phyloP scores from a whole-genome alignment of 2,888 invertebrate species.

The Ectropis crepuscularia region DNA sequence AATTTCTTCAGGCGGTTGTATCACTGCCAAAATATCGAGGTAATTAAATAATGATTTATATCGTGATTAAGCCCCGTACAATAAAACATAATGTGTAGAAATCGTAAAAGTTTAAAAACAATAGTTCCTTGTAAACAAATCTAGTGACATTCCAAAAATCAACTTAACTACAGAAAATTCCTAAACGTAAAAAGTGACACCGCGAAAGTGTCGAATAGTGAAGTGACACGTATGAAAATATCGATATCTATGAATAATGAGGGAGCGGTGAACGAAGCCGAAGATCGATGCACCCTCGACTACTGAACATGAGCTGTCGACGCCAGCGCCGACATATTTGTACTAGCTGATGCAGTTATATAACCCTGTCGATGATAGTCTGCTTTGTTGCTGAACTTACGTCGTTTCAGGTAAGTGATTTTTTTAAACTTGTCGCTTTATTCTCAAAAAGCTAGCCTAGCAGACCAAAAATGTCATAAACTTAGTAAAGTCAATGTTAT shows the following conservation, averaged over 20 bases:
- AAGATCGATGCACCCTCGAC: conserved; percentile 61
- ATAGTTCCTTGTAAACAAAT: too few relatives aligned
- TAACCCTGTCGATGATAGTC: conserved; percentile 83
- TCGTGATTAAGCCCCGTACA: too few relatives aligned
- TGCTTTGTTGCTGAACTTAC: conserved; percentile 82
- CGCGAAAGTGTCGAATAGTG: conserved; percentile 58
- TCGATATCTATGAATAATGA: conserved; percentile 52
- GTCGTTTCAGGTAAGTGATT: conserved; percentile 79
- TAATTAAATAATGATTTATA: too few relatives aligned
- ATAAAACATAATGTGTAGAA: too few relatives aligned
- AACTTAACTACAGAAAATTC: too few relatives aligned
- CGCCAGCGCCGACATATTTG: conserved; percentile 76
- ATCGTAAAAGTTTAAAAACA: too few relatives aligned
- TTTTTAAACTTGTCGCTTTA: conserved; percentile 2
- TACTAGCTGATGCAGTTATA: conserved; percentile 75
- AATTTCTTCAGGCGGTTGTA: too few relatives aligned
- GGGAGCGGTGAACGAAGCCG: conserved; percentile 54
- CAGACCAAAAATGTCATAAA: too few relatives aligned
- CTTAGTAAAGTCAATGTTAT: too few relatives aligned
- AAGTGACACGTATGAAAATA: conserved; percentile 61
- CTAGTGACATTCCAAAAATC: too few relatives aligned
- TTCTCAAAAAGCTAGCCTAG: neutral
- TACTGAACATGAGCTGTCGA: conserved; percentile 71
- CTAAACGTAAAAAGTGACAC: conserved; percentile 9
- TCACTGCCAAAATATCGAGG: too few relatives aligned